phyloP scores from a whole-genome alignment of 1,140 invertebrate species.

The Ceratoteleas bidentatus region DNA sequence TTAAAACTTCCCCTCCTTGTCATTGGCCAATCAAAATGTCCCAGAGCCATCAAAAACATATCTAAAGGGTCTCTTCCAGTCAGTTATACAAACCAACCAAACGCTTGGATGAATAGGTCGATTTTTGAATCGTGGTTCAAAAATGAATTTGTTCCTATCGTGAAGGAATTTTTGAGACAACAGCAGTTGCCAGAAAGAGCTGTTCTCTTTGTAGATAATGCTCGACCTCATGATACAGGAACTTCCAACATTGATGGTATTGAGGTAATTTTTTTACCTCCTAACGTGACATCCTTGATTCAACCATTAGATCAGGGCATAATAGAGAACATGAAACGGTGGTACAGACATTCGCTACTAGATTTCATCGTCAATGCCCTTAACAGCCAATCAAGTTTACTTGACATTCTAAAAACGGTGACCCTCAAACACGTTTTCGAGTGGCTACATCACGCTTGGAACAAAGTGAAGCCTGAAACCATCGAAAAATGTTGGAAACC shows the following conservation, averaged over 20 bases:
- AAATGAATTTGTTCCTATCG: slow-evolving; percentile 40
- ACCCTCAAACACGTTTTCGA: slow-evolving; percentile 10
- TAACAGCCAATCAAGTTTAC: background rate
- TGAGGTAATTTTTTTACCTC: slow-evolving; percentile 15
- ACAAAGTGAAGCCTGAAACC: background rate
- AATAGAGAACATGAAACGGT: slow-evolving; percentile 19
- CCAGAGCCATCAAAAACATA: slow-evolving; percentile 46
- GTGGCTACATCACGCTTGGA: slow-evolving; percentile 3
- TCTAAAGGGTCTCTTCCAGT: slow-evolving; percentile 13
- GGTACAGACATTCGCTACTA: background rate
- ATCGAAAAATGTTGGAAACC: slow-evolving; percentile 2
- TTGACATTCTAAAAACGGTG: background rate
- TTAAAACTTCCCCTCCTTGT: slow-evolving; percentile 72
- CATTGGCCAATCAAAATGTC: slow-evolving; percentile 68
- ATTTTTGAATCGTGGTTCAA: slow-evolving; percentile 48
- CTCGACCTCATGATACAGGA: background rate
- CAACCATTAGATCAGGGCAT: slow-evolving; percentile 30
- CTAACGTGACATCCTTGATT: slow-evolving; percentile 23
- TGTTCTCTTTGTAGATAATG: slow-evolving; percentile 38
- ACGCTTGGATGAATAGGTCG: slow-evolving; percentile 41
- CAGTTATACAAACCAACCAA: slow-evolving; percentile 43
- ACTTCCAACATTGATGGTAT: background rate
- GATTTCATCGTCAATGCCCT: slow-evolving; percentile 1
- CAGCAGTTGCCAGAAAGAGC: slow-evolving; percentile 29
- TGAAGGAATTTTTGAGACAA: slow-evolving; percentile 13